These are phyloP conservation scores for Microctonus hyperodae DNA, from an alignment of 2,888 invertebrate genomes.

Conservation along the genomic window DNA sequence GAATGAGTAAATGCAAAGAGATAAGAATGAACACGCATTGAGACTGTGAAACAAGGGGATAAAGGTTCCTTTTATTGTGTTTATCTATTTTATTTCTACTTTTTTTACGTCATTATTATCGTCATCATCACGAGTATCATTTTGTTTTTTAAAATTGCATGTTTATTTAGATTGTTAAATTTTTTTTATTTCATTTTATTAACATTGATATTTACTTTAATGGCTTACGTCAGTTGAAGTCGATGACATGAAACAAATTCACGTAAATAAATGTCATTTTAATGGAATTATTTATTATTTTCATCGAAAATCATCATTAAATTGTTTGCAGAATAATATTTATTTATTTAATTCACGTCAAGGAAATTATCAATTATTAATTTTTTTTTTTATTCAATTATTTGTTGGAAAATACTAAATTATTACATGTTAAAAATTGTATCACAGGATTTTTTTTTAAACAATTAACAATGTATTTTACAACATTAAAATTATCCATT, in stretches of 20 bases:
- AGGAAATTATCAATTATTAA: too few relatives aligned
- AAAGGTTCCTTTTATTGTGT: background rate
- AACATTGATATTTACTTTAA: too few relatives aligned
- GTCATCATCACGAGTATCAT: background rate
- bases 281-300: background rate
- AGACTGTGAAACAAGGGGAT: background rate
- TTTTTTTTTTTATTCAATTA: too few relatives aligned
- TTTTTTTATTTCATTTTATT: too few relatives aligned
- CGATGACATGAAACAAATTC: background rate
- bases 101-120: background rate
- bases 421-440: too few relatives aligned
- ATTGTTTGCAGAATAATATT: background rate
- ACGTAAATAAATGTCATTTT: background rate
- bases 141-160: background rate
- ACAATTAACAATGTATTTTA: too few relatives aligned
- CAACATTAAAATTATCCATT: background rate
- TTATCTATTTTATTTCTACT: background rate
- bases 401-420: too few relatives aligned
- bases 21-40: conserved; percentile 5
- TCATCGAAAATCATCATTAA: background rate
- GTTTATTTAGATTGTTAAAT: too few relatives aligned
- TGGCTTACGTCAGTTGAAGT: background rate
- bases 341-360: background rate
- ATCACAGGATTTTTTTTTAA: too few relatives aligned
- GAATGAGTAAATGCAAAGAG: background rate